phyloP scores from a whole-genome alignment of 2,797 vertebrate genomes.

The Setipinna tenuifilis region DNA sequence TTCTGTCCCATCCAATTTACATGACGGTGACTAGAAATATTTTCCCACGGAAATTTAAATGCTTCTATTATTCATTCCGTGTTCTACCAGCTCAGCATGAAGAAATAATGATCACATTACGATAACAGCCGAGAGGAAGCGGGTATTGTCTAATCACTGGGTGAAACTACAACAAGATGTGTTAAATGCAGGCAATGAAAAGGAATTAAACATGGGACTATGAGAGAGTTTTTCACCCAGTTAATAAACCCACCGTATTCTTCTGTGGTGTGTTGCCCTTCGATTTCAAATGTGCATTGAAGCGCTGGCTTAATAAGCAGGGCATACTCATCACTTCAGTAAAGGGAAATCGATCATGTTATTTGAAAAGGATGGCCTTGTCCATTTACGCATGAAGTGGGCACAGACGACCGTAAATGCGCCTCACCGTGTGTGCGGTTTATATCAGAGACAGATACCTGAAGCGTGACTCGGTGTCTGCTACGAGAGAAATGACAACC shows the following conservation, averaged over 20 bases:
- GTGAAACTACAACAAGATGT: neutral
- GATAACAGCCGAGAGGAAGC: neutral
- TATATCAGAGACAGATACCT: no score
- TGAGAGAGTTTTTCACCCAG: neutral
- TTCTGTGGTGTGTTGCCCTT: neutral
- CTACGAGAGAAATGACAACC: no score
- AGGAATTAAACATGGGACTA: neutral
- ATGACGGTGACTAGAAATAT: neutral
- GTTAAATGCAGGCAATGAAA: neutral
- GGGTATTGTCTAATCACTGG: neutral
- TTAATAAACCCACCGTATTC: no score
- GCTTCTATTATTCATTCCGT: neutral
- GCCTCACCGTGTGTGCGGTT: no score
- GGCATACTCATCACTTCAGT: neutral
- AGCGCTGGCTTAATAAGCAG: neutral
- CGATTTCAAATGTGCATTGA: neutral
- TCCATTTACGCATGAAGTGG: neutral
- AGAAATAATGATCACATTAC: neutral
- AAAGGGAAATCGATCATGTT: neutral
- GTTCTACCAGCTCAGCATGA: neutral
- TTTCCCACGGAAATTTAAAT: slow-evolving; percentile 4
- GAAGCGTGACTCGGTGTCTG: no score
- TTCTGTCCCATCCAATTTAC: neutral
- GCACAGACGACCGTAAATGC: neutral
- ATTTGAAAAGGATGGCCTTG: neutral